Conservation (phyloP, 2,888 invertebrate genomes). For the Himalopsyche japonica region DNA sequence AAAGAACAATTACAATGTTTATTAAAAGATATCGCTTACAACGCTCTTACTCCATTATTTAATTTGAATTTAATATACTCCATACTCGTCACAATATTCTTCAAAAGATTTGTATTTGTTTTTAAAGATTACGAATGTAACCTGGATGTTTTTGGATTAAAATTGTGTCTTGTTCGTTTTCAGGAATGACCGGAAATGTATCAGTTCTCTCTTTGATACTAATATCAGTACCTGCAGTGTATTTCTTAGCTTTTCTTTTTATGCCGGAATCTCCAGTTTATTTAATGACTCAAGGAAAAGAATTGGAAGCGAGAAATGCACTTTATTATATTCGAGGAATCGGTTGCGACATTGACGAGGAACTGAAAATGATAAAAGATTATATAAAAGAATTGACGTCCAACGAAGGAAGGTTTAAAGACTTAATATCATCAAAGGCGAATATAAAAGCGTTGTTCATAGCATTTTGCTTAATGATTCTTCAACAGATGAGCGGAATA, state of each 20-base stretch:
- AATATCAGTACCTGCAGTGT: slow-evolving; percentile 53
- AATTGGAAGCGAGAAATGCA: slow-evolving; percentile 62
- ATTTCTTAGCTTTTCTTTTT: slow-evolving; percentile 60
- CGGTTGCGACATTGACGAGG: slow-evolving; percentile 61
- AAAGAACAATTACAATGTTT: too few relatives aligned
- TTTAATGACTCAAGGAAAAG: slow-evolving; percentile 60
- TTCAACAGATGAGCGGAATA: slow-evolving; percentile 67
- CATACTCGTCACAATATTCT: too few relatives aligned
- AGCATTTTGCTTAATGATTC: slow-evolving; percentile 66
- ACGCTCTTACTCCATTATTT: too few relatives aligned
- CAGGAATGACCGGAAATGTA: slow-evolving; percentile 53
- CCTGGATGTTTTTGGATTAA: background rate
- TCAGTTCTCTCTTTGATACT: slow-evolving; percentile 54
- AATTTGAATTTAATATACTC: too few relatives aligned
- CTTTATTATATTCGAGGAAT: slow-evolving; percentile 66
- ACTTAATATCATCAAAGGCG: slow-evolving; percentile 52
- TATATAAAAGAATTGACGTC: slow-evolving; percentile 53
- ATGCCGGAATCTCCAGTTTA: slow-evolving; percentile 75
- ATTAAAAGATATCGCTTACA: too few relatives aligned
- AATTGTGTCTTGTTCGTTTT: slow-evolving; percentile 39
- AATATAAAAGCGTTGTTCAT: slow-evolving; percentile 56
- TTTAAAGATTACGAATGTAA: background rate
- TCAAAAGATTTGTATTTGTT: too few relatives aligned
- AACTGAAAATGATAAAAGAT: slow-evolving; percentile 57
- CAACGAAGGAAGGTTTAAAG: slow-evolving; percentile 54